Conservation (phyloP, 2,113 vertebrate genomes). For the Passer domesticus region DNA sequence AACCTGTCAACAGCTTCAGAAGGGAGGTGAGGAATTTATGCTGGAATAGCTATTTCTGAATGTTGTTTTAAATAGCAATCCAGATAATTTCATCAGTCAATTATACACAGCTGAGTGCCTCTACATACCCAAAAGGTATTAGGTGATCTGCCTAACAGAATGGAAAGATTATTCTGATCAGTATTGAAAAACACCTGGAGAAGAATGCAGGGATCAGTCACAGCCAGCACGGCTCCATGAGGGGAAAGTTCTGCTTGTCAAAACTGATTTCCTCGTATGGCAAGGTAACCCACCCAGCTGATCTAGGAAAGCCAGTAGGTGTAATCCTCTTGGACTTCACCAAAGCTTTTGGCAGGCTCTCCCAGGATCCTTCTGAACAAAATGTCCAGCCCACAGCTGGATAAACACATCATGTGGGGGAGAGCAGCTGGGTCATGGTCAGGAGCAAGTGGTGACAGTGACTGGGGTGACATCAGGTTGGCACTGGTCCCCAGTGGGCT, state of each 20-base stretch:
- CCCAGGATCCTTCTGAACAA: background rate
- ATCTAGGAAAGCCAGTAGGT: background rate
- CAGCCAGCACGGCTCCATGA: background rate
- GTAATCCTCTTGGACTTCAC: background rate
- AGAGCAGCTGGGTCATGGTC: background rate
- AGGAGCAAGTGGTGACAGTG: background rate
- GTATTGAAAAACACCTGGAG: background rate
- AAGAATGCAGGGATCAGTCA: background rate
- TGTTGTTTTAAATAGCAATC: background rate
- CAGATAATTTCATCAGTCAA: background rate
- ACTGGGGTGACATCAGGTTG: background rate
- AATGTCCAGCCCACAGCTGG: background rate
- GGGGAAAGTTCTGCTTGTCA: background rate
- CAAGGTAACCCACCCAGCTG: background rate
- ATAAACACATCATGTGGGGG: background rate
- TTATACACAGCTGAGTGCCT: background rate
- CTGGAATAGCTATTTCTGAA: background rate
- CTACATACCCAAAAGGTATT: background rate
- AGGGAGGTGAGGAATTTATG: fast-evolving
- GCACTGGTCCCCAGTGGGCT: background rate
- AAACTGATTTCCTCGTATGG: background rate
- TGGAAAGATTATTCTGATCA: background rate
- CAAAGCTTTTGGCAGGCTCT: background rate
- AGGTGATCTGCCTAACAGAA: background rate
- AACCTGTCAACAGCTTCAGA: background rate